Conservation (phyloP, 23 tunicate species). For the Styela plicata region DNA sequence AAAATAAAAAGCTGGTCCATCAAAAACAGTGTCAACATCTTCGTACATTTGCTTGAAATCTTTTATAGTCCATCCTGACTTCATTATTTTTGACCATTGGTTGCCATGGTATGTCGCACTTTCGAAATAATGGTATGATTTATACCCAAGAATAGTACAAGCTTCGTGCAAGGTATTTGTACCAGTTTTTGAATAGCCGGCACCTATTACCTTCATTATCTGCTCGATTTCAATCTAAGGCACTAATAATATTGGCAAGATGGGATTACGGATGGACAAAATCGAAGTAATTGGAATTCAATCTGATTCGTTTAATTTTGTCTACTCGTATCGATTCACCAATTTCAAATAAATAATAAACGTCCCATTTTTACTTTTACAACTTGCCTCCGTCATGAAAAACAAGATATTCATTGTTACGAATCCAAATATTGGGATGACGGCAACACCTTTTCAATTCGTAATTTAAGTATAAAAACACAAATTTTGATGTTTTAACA, state of each 20-base stretch:
- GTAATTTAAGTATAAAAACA: too few relatives aligned
- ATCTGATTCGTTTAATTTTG: too few relatives aligned
- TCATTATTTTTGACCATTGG: neutral
- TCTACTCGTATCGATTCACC: too few relatives aligned
- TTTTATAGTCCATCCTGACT: neutral
- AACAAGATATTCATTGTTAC: too few relatives aligned
- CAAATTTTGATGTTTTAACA: too few relatives aligned
- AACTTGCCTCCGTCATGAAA: too few relatives aligned
- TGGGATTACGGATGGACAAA: neutral
- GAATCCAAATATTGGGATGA: too few relatives aligned
- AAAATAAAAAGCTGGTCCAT: neutral
- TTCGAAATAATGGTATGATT: neutral
- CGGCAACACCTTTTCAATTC: too few relatives aligned
- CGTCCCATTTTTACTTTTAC: too few relatives aligned
- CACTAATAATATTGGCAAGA: neutral
- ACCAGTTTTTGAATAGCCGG: conserved; percentile 7
- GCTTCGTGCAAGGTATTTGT: conserved; percentile 23
- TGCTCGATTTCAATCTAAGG: too few relatives aligned
- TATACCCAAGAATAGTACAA: conserved; percentile 11
- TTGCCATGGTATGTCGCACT: neutral
- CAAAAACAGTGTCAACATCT: neutral
- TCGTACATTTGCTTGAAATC: neutral
- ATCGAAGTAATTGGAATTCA: too few relatives aligned
- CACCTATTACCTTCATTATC: neutral
- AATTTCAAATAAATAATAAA: too few relatives aligned